These are phyloP conservation scores for Myripristis murdjan DNA, from an alignment of 2,797 vertebrate genomes.

Conservation along the genomic window DNA sequence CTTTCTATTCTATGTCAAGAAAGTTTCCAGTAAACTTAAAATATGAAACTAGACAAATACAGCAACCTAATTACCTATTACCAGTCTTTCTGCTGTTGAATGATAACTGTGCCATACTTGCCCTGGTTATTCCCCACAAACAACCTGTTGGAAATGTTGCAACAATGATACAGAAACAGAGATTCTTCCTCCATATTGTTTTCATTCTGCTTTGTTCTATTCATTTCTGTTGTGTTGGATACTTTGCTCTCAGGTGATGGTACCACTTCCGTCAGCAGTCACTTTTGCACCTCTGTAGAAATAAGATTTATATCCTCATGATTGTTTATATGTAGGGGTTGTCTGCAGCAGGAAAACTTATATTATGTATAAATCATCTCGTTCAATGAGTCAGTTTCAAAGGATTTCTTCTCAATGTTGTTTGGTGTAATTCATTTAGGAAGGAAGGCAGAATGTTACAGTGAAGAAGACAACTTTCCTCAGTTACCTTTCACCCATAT, in stretches of 20 bases:
- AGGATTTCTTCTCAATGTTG: background rate
- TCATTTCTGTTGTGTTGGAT: too few relatives aligned
- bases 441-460: too few relatives aligned
- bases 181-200: background rate
- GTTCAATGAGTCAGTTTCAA: background rate
- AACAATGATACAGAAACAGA: background rate
- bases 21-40: too few relatives aligned
- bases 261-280: too few relatives aligned
- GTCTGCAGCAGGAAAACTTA: background rate
- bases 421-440: too few relatives aligned
- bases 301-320: background rate
- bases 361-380: background rate
- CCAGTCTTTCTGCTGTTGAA: background rate
- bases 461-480: too few relatives aligned
- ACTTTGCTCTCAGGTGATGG: too few relatives aligned
- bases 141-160: background rate
- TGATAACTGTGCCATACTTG: too few relatives aligned
- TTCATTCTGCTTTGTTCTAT: background rate
- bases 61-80: background rate
- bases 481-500: too few relatives aligned
- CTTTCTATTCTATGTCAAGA: background rate
- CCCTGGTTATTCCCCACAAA: constrained; percentile 7
- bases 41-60: background rate
- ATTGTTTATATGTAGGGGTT: background rate
- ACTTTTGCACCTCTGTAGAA: too few relatives aligned